phyloP scores from a whole-genome alignment of 2,797 vertebrate species.

The Epinephelus malabaricus region DNA sequence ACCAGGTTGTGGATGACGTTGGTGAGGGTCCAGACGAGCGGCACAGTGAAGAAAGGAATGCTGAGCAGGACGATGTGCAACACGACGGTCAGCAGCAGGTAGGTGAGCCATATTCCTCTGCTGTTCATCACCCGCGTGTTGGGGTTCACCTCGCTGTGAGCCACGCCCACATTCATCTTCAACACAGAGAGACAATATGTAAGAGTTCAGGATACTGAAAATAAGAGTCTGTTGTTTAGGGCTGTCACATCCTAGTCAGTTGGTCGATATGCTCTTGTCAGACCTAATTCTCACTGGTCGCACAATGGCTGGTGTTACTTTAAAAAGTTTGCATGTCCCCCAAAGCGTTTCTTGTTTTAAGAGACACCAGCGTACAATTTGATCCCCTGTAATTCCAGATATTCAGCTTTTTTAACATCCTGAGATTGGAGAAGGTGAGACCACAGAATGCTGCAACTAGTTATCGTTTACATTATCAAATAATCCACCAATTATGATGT shows the following conservation, averaged over 20 bases:
- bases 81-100: conserved; percentile 90
- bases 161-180: conserved; percentile 96
- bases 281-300: no score
- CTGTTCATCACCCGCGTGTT: conserved; percentile 97
- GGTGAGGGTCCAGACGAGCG: conserved; percentile 95
- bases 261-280: no score
- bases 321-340: no score
- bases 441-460: not conserved
- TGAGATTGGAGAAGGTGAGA: no score
- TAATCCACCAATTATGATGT: not conserved
- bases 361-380: not conserved
- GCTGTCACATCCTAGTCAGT: no score
- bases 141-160: conserved; percentile 97
- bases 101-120: conserved; percentile 95
- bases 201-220: not conserved
- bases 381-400: not conserved
- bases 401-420: not conserved
- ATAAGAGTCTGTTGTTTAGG: not conserved
- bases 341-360: not conserved
- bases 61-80: conserved; percentile 93
- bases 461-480: not conserved
- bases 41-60: conserved; percentile 94
- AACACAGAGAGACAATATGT: not conserved
- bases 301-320: no score
- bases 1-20: conserved; percentile 97